A percentile compares a stretch with the other conserved stretches of the same genome.
Conservation (phyloP, 2,888 invertebrate species). For the Melipona bicolor region DNA sequence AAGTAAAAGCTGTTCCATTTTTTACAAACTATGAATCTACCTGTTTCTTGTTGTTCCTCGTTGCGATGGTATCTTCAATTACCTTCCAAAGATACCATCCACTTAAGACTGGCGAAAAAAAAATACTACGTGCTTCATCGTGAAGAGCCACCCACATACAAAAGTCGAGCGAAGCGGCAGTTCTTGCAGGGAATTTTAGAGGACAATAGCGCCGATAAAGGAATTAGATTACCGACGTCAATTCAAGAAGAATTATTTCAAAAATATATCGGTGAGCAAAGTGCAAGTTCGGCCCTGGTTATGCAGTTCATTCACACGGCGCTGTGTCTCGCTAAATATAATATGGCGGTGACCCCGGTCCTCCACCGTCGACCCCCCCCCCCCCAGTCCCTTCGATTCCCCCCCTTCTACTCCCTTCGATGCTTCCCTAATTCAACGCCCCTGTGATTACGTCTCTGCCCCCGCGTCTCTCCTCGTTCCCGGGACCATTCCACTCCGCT, state of each 20-base stretch:
- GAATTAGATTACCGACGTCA: no score
- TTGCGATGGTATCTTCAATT: background rate
- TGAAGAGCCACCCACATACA: background rate
- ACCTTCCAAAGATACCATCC: background rate
- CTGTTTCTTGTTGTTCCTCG: no score
- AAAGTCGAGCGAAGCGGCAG: background rate
- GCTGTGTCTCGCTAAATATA: constrained; percentile 80
- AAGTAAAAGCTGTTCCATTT: background rate
- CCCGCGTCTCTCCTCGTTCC: constrained; percentile 60
- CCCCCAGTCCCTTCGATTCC: constrained; percentile 53
- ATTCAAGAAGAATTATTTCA: constrained; percentile 3
- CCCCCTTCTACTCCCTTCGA: constrained; percentile 52
- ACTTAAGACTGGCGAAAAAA: background rate
- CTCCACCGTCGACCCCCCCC: constrained; percentile 65
- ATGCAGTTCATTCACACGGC: constrained; percentile 82
- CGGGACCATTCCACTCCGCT: constrained; percentile 46
- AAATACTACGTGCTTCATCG: background rate
- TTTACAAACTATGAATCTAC: background rate
- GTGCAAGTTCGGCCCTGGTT: constrained; percentile 74
- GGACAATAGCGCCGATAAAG: no score
- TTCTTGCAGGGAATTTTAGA: background rate
- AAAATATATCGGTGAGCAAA: constrained; percentile 43
- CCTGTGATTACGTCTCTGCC: constrained; percentile 77
- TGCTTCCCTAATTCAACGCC: constrained; percentile 79
- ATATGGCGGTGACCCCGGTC: constrained; percentile 79